phyloP scores from a whole-genome alignment of 2,113 vertebrate genomes.

The Meleagris gallopavo region DNA sequence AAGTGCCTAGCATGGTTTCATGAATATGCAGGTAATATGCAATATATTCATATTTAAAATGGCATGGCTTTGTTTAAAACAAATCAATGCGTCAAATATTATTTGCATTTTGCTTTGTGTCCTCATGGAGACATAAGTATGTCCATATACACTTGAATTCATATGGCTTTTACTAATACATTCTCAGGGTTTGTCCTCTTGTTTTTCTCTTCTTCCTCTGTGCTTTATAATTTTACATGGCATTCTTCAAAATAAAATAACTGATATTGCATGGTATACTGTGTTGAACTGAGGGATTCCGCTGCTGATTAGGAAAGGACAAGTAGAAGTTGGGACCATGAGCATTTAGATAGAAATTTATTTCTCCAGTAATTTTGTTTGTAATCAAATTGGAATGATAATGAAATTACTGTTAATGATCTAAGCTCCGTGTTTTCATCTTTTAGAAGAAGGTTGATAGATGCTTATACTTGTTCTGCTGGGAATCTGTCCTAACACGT shows the following conservation, averaged over 20 bases:
- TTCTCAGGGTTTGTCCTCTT: neutral
- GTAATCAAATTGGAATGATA: neutral
- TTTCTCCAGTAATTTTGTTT: neutral
- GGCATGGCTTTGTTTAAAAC: neutral
- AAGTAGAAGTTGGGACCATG: neutral
- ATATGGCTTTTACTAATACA: neutral
- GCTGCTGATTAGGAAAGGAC: neutral
- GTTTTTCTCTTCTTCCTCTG: neutral
- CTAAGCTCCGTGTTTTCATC: neutral
- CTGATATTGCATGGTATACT: neutral
- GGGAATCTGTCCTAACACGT: neutral
- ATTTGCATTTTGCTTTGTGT: neutral
- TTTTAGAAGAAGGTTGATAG: neutral
- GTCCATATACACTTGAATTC: neutral
- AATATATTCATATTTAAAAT: slow-evolving; percentile 24
- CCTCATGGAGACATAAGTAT: neutral
- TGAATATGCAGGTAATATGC: slow-evolving; percentile 88
- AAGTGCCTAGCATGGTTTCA: slow-evolving; percentile 98
- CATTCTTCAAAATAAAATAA: neutral
- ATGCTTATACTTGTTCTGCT: neutral
- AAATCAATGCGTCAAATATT: neutral
- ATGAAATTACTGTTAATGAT: neutral
- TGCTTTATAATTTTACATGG: neutral
- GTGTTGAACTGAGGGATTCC: neutral
- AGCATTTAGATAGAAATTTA: neutral